Base-by-base conservation (phyloP, 1,140 invertebrate genomes). In the Caerostris extrusa region DNA sequence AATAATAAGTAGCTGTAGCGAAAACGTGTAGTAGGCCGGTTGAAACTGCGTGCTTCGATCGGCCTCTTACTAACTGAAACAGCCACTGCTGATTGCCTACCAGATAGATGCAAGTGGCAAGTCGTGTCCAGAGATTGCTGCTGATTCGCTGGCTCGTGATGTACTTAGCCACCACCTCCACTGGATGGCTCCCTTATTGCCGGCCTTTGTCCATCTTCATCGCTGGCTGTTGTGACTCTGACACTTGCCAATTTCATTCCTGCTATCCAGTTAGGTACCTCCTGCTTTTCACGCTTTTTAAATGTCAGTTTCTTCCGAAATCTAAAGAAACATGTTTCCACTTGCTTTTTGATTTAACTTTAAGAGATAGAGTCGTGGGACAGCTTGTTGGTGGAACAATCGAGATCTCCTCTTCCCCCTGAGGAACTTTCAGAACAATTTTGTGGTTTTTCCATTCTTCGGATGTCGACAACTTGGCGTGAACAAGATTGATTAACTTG, bases 1-100 rank as follows among this genome's bases (percentile, higher is more conserved):
- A 94, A 94, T 94, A 94, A 94, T 94, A 94, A 94, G 87, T 94
- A 90, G 93, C 93, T 94, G 87, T 71, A 56, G 87, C 93, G 60
- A 90, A 94, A 94, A 94, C 93, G 93, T 94, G 92, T 93, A 87
- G 83, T 85, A 81, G 83, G 85, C 83, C 57, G 86, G 92, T 64
- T 34, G 87, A 88, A 89, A 34, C 92, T 88, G 93, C 93, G 93
- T 94, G 93, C 87, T 64, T 58, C 50, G 82, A 71, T 85, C 92
- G 64, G 17, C 92, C 92, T 89, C 86, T 93, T 88, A 57, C 93
- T 90, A 90, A 94, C 93, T 94, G 88, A 94, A 94, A 89, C 87
- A 90, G 81, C 93, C 87, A 90, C 69, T 94, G 87, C 87, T 86
- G 93, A 94, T 94, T 67, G 93, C 93, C 34, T 56, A 69, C n/a